Evolutionary conservation across 2,113 vertebrate species (phyloP), one percentile per base, ranked within the genome.

Genomic region (Polyodon spathula): DNA sequence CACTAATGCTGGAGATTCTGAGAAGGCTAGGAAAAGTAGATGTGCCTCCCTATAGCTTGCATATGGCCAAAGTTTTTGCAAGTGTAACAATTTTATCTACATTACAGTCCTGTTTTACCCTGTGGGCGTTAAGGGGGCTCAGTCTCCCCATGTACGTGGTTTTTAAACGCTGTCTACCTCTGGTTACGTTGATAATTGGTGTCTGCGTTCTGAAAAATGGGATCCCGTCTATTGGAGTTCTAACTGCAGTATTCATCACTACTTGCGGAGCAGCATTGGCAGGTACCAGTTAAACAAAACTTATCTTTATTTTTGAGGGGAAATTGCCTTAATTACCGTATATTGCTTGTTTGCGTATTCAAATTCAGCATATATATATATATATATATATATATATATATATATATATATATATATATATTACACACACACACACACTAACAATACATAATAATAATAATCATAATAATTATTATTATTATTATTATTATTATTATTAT

Each of bases 71-170:
- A 80, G 88, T 90, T 76, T 98, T 97, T 63, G 89, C 82, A 1
- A 79, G 86, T 12, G 91, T 97, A 64, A 87, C 91, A 0, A 70
- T 90, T 67, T 84, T 98, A 15, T 89, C 94, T 77, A 95, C 92
- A 6, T 85, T 98, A 71, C 95, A 98, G 86, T 94, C 94, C 79
- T 93, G 88, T 0, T 86, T 98, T 40, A 97, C 95, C 0, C 90
- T 98, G 8, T 96, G 93, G 92, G 93, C 95, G 0, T 88, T 98
- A 61, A 84, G 88, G 3, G 93, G 94, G 10, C 92, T 98, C 82
- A 97, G 94, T 68, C 86, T 98, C 11, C 95, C 95, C 70, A 97
- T 97, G 93, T 98, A 97, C 67, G 95, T 97, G 27, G 92, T 97
- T 55, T 97, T 97, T 84, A 98, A 98, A 70, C 93, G 95, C 70